Percentiles rank a stretch among this genome's conserved stretches.
These are phyloP conservation scores for Cynodonichthys magdalenae DNA, from an alignment of 2,797 vertebrate species.

Conservation along the genomic window DNA sequence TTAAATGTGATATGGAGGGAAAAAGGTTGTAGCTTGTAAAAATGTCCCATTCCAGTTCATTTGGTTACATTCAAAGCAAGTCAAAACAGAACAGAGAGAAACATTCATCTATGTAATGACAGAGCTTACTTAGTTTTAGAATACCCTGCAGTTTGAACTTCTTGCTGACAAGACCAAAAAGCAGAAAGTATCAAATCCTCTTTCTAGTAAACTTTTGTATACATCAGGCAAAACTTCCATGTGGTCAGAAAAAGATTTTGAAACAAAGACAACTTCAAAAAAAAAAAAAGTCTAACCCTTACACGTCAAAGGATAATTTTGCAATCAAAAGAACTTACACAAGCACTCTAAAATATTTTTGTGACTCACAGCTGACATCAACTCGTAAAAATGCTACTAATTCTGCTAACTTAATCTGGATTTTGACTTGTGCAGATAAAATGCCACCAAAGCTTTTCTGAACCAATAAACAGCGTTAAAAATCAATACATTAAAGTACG, in stretches of 20 bases:
- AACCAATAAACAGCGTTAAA: no score
- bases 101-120: no score
- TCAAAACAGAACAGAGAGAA: no score
- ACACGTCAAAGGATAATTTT: neutral
- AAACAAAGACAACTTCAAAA: no score
- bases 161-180: slow-evolving; percentile 1
- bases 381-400: neutral
- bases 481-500: neutral
- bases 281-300: neutral
- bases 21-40: neutral
- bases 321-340: neutral
- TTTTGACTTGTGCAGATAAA: no score
- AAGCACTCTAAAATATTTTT: neutral
- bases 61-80: no score
- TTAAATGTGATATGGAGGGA: neutral
- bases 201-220: neutral
- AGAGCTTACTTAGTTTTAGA: no score
- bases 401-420: no score
- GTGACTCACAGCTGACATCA: no score
- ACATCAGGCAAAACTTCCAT: neutral
- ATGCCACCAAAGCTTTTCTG: no score
- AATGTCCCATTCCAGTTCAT: neutral
- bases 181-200: neutral
- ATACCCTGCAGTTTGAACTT: neutral
- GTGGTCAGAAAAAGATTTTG: neutral